phyloP scores from a whole-genome alignment of 2,797 vertebrate species.

The Tadarida brasiliensis region DNA sequence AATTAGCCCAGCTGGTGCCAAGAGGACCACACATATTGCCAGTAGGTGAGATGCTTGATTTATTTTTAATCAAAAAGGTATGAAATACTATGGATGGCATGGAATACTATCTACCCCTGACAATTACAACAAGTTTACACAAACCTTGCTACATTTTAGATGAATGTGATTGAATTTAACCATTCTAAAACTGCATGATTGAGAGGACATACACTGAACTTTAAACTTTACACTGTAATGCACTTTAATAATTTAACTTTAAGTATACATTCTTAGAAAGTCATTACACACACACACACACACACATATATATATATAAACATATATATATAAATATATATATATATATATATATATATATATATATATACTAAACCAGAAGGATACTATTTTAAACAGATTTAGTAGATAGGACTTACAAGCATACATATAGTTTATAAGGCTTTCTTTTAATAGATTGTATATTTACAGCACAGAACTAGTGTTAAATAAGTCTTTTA shows the following conservation, averaged over 20 bases:
- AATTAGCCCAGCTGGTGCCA: constrained; percentile 1
- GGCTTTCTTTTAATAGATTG: neutral
- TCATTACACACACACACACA: neutral
- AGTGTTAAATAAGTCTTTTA: neutral
- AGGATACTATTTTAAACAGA: constrained; percentile 25
- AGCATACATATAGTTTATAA: neutral
- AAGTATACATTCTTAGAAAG: neutral
- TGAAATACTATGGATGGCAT: neutral
- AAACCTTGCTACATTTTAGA: neutral
- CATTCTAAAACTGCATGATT: neutral
- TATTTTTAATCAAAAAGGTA: neutral
- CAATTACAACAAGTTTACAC: neutral
- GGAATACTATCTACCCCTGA: neutral
- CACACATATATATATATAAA: no score
- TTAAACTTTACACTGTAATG: neutral
- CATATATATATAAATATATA: no score
- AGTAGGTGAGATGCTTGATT: neutral
- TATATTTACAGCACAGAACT: constrained; percentile 10
- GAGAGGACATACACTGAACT: neutral
- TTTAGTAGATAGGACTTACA: neutral
- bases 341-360: no score
- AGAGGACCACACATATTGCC: neutral
- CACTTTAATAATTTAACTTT: neutral
- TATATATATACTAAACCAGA: neutral
- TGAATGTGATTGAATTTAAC: neutral